These are phyloP conservation scores for Halcyon malimbica DNA, from an alignment of 2,113 vertebrate species.

Conservation along the genomic window DNA sequence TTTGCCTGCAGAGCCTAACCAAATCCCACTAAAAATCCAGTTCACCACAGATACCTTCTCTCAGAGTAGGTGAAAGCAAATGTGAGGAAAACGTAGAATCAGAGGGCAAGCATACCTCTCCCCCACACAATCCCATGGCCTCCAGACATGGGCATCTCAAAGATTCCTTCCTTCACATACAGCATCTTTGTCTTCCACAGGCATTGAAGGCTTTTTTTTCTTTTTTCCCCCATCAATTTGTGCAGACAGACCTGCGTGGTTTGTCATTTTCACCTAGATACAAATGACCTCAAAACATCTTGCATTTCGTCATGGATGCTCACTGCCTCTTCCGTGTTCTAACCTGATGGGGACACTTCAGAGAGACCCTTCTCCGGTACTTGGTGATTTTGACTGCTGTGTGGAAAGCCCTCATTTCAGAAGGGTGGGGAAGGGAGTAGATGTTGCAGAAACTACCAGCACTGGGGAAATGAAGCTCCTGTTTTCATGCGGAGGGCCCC, in stretches of 20 bases:
- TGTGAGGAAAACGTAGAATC: accelerated
- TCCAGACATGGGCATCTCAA: not conserved
- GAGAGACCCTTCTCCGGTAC: not conserved
- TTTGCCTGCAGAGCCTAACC: not conserved
- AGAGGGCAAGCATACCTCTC: not conserved
- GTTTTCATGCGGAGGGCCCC: not conserved
- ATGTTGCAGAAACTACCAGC: not conserved
- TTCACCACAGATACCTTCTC: not conserved
- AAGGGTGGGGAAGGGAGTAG: not conserved
- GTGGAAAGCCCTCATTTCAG: not conserved
- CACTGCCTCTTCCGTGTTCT: not conserved
- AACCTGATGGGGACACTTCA: not conserved
- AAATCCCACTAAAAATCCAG: not conserved
- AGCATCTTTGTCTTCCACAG: not conserved
- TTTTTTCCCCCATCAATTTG: not conserved
- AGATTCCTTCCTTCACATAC: not conserved
- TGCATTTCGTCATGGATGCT: not conserved
- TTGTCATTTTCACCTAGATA: not conserved
- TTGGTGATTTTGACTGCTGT: not conserved
- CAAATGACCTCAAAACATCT: not conserved
- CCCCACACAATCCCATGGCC: not conserved
- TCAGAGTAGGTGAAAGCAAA: not conserved
- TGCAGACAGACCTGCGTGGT: not conserved
- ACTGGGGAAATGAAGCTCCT: not conserved
- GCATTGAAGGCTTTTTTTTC: not conserved